These are phyloP conservation scores for Nomada ruficornis DNA, from an alignment of 2,888 invertebrate genomes.

Conservation along the genomic window DNA sequence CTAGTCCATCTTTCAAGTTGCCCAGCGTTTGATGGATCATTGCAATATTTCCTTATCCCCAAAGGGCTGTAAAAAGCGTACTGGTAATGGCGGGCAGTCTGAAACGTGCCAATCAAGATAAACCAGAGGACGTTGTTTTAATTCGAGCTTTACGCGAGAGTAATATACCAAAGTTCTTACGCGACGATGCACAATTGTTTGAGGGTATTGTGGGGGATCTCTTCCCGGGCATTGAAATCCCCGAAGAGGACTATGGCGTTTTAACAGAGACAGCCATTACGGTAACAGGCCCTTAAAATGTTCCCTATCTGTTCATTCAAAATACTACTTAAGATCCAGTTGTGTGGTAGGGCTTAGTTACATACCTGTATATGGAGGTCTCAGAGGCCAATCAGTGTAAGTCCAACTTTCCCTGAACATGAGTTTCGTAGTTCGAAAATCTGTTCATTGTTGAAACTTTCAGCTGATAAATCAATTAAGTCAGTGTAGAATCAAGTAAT, in stretches of 20 bases:
- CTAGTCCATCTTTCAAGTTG: no score
- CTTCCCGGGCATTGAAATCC: conserved; percentile 93
- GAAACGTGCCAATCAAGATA: conserved; percentile 93
- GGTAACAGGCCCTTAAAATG: conserved; percentile 60
- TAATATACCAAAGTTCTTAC: conserved; percentile 95
- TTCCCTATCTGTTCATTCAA: neutral
- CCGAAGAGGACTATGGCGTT: conserved; percentile 91
- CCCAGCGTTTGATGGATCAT: no score
- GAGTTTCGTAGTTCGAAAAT: no score
- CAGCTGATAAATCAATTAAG: no score
- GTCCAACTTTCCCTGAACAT: no score
- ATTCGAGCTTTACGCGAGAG: conserved; percentile 95
- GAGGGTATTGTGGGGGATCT: conserved; percentile 95
- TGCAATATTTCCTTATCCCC: neutral
- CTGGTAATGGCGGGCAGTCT: conserved; percentile 96
- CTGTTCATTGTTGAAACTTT: no score
- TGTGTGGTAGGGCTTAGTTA: neutral
- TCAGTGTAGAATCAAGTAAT: no score
- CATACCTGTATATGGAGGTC: neutral
- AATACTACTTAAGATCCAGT: no score
- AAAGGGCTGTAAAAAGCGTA: conserved; percentile 95
- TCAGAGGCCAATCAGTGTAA: no score
- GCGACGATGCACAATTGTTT: conserved; percentile 93
- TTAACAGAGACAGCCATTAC: conserved; percentile 88
- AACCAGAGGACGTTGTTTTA: conserved; percentile 92